Evolutionary conservation across 2,113 vertebrate species (phyloP).

Genomic region (Leuciscus idus): DNA sequence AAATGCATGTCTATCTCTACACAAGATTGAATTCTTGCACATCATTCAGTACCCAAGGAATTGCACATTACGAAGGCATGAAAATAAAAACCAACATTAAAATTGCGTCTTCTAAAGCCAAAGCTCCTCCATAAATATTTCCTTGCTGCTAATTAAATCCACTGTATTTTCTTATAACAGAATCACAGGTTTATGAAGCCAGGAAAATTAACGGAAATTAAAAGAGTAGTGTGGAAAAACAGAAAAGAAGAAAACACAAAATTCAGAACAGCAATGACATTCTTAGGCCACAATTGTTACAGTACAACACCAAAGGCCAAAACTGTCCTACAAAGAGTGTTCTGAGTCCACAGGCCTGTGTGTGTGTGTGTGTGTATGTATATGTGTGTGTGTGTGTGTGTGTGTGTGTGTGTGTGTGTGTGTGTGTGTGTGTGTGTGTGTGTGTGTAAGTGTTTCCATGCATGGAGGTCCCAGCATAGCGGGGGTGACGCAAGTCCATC

Average conservation of each 20-base stretch:
- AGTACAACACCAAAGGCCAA: constrained; percentile 74
- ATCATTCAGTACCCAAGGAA: constrained; percentile 70
- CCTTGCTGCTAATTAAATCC: constrained; percentile 61
- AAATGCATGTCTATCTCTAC: constrained; percentile 69
- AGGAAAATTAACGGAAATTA: constrained; percentile 56
- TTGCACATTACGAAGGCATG: constrained; percentile 78
- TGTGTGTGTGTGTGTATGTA: constrained; percentile 34
- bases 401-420: constrained; percentile 30
- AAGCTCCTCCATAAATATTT: constrained; percentile 77
- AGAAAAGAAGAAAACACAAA: constrained; percentile 49
- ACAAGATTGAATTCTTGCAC: constrained; percentile 62
- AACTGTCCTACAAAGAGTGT: constrained; percentile 54
- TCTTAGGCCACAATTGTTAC: constrained; percentile 69
- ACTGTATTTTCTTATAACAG: constrained; percentile 76
- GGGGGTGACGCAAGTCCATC: constrained; percentile 33
- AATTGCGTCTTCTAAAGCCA: constrained; percentile 75
- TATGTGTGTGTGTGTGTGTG: constrained; percentile 31
- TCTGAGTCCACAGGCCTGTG: constrained; percentile 41
- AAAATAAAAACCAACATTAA: constrained; percentile 69
- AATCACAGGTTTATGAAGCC: constrained; percentile 73
- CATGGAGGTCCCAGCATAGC: constrained; percentile 48
- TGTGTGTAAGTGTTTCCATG: constrained; percentile 17
- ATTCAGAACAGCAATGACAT: constrained; percentile 70
- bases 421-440: constrained; percentile 37
- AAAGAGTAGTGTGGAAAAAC: constrained; percentile 36